Percentiles rank a stretch among this genome's conserved stretches.
phyloP scores from a whole-genome alignment of 2,113 vertebrate genomes.

The Mastomys natalensis region DNA sequence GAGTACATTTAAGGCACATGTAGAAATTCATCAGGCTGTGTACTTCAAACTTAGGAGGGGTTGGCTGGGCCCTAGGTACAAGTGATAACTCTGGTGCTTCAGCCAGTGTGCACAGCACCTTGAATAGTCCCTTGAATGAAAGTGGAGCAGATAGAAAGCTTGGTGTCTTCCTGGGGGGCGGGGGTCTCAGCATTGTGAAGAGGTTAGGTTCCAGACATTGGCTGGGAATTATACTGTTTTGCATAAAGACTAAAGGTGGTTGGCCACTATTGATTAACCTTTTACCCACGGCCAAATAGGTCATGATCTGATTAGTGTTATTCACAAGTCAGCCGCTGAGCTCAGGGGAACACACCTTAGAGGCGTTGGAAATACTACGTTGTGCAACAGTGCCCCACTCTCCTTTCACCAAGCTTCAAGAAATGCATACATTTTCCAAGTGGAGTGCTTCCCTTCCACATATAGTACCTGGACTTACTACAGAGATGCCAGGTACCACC shows the following conservation, averaged over 20 bases:
- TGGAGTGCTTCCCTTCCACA: too few species aligned
- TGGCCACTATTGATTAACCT: background rate
- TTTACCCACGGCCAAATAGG: background rate
- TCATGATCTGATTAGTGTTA: background rate
- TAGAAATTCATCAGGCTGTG: background rate
- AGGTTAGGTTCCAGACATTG: background rate
- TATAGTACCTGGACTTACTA: too few species aligned
- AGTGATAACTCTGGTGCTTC: background rate
- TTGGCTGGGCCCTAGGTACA: background rate
- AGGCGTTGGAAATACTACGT: background rate
- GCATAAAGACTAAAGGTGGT: background rate
- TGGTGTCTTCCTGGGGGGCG: background rate
- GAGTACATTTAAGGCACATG: background rate
- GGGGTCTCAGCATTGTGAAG: background rate
- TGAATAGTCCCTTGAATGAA: background rate
- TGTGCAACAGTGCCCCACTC: background rate
- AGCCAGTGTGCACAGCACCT: background rate
- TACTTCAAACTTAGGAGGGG: background rate
- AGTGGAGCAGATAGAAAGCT: background rate
- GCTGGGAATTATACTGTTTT: background rate
- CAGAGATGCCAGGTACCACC: background rate
- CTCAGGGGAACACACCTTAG: background rate
- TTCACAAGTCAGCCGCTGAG: background rate
- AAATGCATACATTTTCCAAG: background rate
- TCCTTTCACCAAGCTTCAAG: constrained; percentile 19